Percentiles rank a stretch among this genome's conserved stretches.
phyloP scores from a whole-genome alignment of 2,888 invertebrate species.

The Thelaira solivaga region DNA sequence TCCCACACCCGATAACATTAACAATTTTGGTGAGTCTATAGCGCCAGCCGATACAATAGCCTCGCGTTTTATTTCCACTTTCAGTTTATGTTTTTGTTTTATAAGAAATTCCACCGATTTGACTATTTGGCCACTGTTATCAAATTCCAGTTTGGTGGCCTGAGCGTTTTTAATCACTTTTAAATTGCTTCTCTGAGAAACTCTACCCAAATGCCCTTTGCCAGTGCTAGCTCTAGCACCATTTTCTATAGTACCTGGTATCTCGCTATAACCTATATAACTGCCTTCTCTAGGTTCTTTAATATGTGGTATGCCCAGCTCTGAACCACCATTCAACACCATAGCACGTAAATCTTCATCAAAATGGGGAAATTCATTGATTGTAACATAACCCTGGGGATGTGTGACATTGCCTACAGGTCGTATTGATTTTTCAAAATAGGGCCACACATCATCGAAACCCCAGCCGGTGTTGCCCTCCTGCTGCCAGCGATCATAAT shows the following conservation, averaged over 20 bases:
- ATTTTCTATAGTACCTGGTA: constrained; percentile 78
- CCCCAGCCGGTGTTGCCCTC: constrained; percentile 81
- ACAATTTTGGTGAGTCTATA: constrained; percentile 67
- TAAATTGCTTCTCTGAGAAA: constrained; percentile 79
- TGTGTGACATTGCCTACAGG: constrained; percentile 54
- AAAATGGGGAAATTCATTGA: constrained; percentile 73
- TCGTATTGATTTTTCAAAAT: constrained; percentile 85
- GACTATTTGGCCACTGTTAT: constrained; percentile 76
- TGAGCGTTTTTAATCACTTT: constrained; percentile 79
- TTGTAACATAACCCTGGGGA: constrained; percentile 72
- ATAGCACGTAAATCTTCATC: constrained; percentile 58
- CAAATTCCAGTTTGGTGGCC: constrained; percentile 79
- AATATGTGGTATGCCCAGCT: constrained; percentile 76
- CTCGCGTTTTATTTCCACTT: constrained; percentile 65
- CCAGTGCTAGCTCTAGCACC: constrained; percentile 86
- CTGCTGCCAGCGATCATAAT: constrained; percentile 81
- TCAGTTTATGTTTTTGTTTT: constrained; percentile 73
- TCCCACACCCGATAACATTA: constrained; percentile 72
- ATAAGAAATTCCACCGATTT: constrained; percentile 77
- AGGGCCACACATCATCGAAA: constrained; percentile 85
- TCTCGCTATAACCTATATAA: constrained; percentile 78
- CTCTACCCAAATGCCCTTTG: constrained; percentile 82
- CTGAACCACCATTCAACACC: constrained; percentile 76
- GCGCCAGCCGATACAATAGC: constrained; percentile 69
- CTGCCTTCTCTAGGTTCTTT: constrained; percentile 73